Conservation (phyloP, 2,797 vertebrate species). For the Syngnathus acus region DNA sequence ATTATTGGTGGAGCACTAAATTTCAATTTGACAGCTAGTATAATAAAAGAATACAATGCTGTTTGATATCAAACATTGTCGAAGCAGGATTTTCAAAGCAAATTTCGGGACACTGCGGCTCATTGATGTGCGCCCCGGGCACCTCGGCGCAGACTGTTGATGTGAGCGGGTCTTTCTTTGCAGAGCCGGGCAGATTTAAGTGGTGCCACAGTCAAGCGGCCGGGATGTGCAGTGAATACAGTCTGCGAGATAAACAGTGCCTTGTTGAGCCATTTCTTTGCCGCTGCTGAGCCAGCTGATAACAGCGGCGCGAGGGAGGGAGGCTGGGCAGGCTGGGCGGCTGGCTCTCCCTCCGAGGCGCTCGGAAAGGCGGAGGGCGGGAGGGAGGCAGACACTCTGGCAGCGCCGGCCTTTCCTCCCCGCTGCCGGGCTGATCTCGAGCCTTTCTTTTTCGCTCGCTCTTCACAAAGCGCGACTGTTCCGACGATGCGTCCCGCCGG, state of each 20-base stretch:
- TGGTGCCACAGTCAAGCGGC: conserved; percentile 79
- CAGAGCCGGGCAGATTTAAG: conserved; percentile 71
- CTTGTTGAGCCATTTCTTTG: conserved; percentile 81
- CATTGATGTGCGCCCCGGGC: conserved; percentile 53
- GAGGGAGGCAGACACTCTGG: conserved; percentile 84
- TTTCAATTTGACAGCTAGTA: too few relatives aligned
- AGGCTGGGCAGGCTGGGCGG: conserved; percentile 32
- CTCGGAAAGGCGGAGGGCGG: conserved; percentile 62
- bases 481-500: conserved; percentile 29
- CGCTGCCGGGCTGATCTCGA: conserved; percentile 56
- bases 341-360: conserved; percentile 65
- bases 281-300: conserved; percentile 81
- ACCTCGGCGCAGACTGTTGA: conserved; percentile 64
- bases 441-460: conserved; percentile 61
- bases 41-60: too few relatives aligned
- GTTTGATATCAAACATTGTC: too few relatives aligned
- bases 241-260: conserved; percentile 82
- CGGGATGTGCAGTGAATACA: conserved; percentile 75
- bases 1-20: too few relatives aligned
- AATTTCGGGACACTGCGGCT: conserved; percentile 32
- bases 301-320: conserved; percentile 64
- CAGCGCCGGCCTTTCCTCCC: conserved; percentile 67
- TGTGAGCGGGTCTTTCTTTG: conserved; percentile 60
- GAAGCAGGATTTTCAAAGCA: too few relatives aligned
- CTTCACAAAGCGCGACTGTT: conserved; percentile 71